Percentiles rank a stretch among this genome's conserved stretches.
These are phyloP conservation scores for Bolborhynchus lineola DNA, from an alignment of 2,113 vertebrate species.

Conservation along the genomic window DNA sequence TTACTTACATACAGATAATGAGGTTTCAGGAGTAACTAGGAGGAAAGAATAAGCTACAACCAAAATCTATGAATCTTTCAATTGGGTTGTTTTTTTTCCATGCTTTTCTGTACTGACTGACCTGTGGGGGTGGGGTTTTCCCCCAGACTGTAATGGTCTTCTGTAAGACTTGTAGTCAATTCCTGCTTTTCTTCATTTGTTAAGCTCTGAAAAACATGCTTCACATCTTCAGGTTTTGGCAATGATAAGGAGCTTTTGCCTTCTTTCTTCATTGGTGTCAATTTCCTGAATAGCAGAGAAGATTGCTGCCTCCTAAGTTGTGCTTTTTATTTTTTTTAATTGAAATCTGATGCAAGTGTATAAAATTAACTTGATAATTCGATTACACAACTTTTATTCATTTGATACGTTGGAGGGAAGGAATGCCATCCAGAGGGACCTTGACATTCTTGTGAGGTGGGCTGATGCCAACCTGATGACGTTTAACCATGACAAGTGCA, in stretches of 20 bases:
- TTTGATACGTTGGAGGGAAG: too few relatives aligned
- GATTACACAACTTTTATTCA: neutral
- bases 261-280: neutral
- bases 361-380: neutral
- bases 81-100: neutral
- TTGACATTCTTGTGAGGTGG: too few relatives aligned
- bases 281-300: neutral
- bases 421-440: too few relatives aligned
- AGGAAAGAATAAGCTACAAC: neutral
- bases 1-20: accelerated
- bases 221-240: neutral
- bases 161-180: neutral
- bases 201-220: neutral
- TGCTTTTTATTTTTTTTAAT: neutral
- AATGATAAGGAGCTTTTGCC: neutral
- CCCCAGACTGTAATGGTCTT: neutral
- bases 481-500: too few relatives aligned
- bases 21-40: neutral
- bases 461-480: too few relatives aligned
- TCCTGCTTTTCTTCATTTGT: neutral
- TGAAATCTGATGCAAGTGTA: neutral
- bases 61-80: neutral
- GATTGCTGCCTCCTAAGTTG: neutral
- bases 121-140: neutral
- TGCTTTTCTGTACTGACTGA: neutral